Conservation (phyloP, 2,797 vertebrate species). For the Crocidura indochinensis region DNA sequence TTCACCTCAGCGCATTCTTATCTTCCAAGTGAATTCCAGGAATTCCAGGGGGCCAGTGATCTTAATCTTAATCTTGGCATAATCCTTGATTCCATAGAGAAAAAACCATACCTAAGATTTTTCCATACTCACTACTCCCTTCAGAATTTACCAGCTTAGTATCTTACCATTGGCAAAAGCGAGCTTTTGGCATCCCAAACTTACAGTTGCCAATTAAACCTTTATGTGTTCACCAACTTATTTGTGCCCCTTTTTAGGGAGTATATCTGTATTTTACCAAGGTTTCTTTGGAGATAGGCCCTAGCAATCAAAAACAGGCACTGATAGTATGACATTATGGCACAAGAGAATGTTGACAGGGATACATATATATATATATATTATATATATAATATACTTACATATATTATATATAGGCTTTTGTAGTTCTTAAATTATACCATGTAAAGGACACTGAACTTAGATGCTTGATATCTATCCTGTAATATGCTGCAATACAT, state of each 20-base stretch:
- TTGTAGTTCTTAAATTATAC: background rate
- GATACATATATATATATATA: too few species aligned
- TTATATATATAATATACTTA: too few species aligned
- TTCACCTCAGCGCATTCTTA: background rate
- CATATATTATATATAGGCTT: background rate
- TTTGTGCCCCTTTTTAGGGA: background rate
- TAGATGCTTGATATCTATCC: background rate
- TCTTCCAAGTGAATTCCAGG: background rate
- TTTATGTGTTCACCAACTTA: background rate
- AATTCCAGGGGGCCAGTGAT: background rate
- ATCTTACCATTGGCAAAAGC: background rate
- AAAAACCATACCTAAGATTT: background rate
- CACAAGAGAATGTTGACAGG: background rate
- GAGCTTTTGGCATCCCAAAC: background rate
- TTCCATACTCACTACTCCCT: background rate
- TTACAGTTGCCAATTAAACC: background rate
- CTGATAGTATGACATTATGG: background rate
- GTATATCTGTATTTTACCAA: background rate
- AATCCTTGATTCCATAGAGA: background rate
- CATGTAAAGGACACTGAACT: background rate
- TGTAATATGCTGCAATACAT: background rate
- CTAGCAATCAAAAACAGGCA: background rate
- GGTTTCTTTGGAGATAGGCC: background rate
- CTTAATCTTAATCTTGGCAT: background rate
- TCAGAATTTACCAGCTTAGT: background rate